Percentiles rank a stretch among this genome's conserved stretches.
phyloP scores from a whole-genome alignment of 2,797 vertebrate genomes.

The Picus viridis region DNA sequence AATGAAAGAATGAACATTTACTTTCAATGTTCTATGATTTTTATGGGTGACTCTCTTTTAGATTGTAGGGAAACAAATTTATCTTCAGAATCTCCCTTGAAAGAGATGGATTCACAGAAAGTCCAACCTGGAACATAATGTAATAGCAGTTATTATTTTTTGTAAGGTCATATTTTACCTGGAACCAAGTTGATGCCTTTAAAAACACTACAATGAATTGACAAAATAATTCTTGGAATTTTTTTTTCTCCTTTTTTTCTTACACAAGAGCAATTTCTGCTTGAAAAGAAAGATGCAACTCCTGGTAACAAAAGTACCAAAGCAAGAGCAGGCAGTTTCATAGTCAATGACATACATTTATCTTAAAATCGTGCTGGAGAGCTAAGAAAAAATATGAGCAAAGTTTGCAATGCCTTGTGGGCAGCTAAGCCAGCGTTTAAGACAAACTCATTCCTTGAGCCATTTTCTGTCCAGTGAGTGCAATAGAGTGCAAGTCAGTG shows the following conservation, averaged over 20 bases:
- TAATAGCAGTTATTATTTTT: slow-evolving; percentile 8
- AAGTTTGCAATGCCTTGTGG: background rate
- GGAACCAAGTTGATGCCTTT: background rate
- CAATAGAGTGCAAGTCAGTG: background rate
- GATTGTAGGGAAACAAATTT: background rate
- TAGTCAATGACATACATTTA: background rate
- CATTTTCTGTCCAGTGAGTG: background rate
- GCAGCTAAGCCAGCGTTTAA: background rate
- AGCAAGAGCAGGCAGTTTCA: background rate
- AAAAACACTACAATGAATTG: background rate
- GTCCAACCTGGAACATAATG: background rate
- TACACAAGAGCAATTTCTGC: background rate
- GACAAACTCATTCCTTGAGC: fast-evolving
- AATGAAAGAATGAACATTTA: background rate
- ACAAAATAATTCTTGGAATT: background rate
- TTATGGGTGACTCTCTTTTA: background rate
- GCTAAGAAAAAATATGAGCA: background rate
- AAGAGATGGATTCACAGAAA: background rate
- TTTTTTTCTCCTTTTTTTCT: background rate
- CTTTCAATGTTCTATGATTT: background rate
- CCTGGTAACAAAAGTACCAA: fast-evolving
- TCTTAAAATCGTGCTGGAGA: background rate
- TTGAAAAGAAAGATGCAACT: background rate
- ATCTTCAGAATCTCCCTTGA: background rate
- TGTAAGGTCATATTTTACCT: background rate